Conservation (phyloP, 2,888 invertebrate species). For the Nemurella pictetii region DNA sequence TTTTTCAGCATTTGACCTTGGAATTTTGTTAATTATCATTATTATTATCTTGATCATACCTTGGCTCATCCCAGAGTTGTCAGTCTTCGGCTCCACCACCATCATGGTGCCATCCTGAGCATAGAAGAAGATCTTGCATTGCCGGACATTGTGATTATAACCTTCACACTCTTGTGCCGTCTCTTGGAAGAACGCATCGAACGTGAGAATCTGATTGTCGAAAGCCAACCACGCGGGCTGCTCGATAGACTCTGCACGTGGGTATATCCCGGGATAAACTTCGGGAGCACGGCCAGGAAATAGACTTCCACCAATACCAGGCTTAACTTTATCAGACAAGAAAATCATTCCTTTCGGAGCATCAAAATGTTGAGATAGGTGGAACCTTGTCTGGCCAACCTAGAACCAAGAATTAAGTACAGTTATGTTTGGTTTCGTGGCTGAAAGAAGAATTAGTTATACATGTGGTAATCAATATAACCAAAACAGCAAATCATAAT, state of each 20-base stretch:
- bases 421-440: neutral
- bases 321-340: conserved; percentile 63
- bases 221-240: conserved; percentile 85
- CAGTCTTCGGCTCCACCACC: conserved; percentile 62
- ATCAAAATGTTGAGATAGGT: conserved; percentile 64
- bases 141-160: conserved; percentile 70
- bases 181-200: conserved; percentile 80
- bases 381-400: conserved; percentile 64
- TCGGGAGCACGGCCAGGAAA: conserved; percentile 55
- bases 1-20: too few species aligned
- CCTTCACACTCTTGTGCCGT: conserved; percentile 73
- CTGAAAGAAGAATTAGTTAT: too few species aligned
- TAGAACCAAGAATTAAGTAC: neutral
- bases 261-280: conserved; percentile 71
- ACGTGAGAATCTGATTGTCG: conserved; percentile 80
- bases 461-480: neutral
- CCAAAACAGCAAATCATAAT: neutral
- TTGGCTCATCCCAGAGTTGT: neutral
- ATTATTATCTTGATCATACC: neutral
- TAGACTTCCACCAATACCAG: conserved; percentile 62
- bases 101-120: conserved; percentile 92
- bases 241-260: conserved; percentile 72
- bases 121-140: conserved; percentile 82
- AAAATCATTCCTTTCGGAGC: conserved; percentile 59
- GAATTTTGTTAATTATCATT: too few species aligned